These are phyloP conservation scores for Lineus longissimus DNA, from an alignment of 1,140 invertebrate species.

Conservation along the genomic window DNA sequence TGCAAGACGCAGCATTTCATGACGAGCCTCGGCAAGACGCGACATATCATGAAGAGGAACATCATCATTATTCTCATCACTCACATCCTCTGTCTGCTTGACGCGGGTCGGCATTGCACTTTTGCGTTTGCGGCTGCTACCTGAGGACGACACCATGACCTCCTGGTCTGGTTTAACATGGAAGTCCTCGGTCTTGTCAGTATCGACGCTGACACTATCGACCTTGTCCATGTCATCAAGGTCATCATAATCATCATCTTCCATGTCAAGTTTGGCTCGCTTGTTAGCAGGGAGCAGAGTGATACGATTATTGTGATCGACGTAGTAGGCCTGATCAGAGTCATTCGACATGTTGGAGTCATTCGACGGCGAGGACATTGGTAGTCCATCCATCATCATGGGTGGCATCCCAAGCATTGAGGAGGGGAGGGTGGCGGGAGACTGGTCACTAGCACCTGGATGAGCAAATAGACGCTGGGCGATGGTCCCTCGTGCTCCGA, in stretches of 20 bases:
- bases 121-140: conserved; percentile 71
- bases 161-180: conserved; percentile 5
- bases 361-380: conserved; percentile 20
- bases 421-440: not conserved
- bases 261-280: conserved; percentile 25
- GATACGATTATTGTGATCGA: conserved; percentile 38
- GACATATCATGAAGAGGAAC: too few species aligned
- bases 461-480: conserved; percentile 60
- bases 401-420: conserved; percentile 22
- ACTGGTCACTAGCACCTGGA: not conserved
- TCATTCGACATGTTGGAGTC: conserved; percentile 18
- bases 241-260: conserved; percentile 20
- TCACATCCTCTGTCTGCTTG: conserved; percentile 53
- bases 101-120: conserved; percentile 86
- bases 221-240: conserved; percentile 48
- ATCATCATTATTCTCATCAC: conserved; percentile 43
- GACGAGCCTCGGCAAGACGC: too few species aligned
- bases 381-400: conserved; percentile 30
- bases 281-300: conserved; percentile 40
- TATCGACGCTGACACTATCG: conserved; percentile 58
- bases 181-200: conserved; percentile 39
- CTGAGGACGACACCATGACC: conserved; percentile 42
- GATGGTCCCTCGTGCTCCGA: conserved; percentile 55
- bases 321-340: conserved; percentile 35
- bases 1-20: too few species aligned